A percentile compares a stretch with the other conserved stretches of the same genome.
Evolutionary conservation across 2,797 vertebrate species (phyloP).

Genomic region (Vultur gryphus): DNA sequence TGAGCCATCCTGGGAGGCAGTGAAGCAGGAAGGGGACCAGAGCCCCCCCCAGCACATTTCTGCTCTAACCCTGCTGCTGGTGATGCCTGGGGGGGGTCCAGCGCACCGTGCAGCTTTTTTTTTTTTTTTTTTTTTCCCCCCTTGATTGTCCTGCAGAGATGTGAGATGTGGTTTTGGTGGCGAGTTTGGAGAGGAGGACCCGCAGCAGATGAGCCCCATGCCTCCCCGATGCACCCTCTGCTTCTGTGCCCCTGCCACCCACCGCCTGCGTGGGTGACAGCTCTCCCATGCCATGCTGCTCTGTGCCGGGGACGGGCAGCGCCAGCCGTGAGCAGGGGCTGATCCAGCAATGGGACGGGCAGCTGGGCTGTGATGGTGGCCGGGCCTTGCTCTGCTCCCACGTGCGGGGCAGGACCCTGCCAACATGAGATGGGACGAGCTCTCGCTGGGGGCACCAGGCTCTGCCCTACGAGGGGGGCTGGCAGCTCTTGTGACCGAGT

Average conservation of each 20-base stretch:
- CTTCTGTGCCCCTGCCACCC: neutral
- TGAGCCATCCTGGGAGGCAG: neutral
- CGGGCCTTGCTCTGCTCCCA: neutral
- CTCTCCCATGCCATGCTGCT: neutral
- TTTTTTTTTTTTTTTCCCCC: too few relatives aligned
- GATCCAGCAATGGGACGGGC: accelerated
- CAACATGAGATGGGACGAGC: accelerated
- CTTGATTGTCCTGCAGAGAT: conserved; percentile 9
- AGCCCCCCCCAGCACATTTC: neutral
- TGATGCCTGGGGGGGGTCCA: neutral
- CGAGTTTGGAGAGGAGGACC: neutral
- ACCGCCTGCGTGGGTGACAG: accelerated
- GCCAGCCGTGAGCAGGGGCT: neutral
- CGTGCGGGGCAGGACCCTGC: neutral
- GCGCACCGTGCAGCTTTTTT: too few relatives aligned
- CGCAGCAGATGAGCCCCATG: neutral
- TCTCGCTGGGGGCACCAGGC: neutral
- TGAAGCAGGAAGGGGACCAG: too few relatives aligned
- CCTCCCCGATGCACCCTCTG: neutral
- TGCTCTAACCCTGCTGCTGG: neutral
- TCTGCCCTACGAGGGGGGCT: accelerated
- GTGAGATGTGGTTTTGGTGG: neutral
- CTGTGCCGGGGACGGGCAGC: too few relatives aligned
- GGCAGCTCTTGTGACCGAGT: accelerated
- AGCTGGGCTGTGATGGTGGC: neutral